Conservation (phyloP, 2,113 vertebrate species). For the Myotis davidii region DNA sequence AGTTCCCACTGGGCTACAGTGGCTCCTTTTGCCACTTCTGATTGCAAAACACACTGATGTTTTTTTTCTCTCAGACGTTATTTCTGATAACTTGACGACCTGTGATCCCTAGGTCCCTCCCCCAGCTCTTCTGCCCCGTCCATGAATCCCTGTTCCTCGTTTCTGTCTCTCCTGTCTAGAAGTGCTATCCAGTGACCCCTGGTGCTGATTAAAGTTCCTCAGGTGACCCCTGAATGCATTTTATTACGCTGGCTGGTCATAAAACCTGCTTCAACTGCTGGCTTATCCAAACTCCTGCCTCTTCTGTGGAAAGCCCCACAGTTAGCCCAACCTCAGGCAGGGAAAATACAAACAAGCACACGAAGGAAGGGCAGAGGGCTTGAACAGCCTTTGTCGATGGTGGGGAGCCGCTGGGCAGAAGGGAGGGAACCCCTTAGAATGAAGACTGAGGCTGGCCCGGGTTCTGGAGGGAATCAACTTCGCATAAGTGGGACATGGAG, state of each 20-base stretch:
- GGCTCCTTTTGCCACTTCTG: conserved; percentile 73
- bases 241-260: conserved; percentile 89
- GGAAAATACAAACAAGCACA: conserved; percentile 58
- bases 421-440: not conserved
- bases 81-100: conserved; percentile 72
- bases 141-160: conserved; percentile 71
- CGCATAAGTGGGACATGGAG: not conserved
- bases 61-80: not conserved
- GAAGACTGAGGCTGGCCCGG: not conserved
- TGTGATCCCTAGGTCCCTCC: conserved; percentile 64
- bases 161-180: conserved; percentile 78
- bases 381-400: not conserved
- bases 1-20: conserved; percentile 81
- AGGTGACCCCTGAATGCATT: conserved; percentile 88
- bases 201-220: conserved; percentile 92
- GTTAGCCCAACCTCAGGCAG: conserved; percentile 71
- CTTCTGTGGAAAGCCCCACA: conserved; percentile 71
- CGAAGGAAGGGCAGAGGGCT: not conserved
- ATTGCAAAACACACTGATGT: conserved; percentile 76
- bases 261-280: conserved; percentile 84
- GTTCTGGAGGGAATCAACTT: not conserved
- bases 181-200: conserved; percentile 92
- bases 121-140: conserved; percentile 57
- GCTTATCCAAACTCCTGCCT: conserved; percentile 82
- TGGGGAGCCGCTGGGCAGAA: not conserved